Evolutionary conservation across 2,113 vertebrate species (phyloP), one percentile per base, ranked within the genome.

Genomic region (Trichechus manatus): DNA sequence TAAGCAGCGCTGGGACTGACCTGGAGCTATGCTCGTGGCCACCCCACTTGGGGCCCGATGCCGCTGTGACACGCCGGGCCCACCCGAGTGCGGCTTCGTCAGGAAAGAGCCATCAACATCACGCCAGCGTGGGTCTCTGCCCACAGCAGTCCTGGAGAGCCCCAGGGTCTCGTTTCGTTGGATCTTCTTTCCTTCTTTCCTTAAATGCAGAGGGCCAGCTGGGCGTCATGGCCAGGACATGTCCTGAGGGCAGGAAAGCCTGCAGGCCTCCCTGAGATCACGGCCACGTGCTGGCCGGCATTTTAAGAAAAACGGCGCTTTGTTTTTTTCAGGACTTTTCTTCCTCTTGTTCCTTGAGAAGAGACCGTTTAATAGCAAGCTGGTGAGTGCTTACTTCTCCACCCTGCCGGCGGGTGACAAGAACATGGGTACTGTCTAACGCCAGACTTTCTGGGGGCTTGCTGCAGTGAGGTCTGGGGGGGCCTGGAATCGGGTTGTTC

Each of bases 101-200:
- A 6, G 0, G 2, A 61, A 25, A 29, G 9, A 31, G 53, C 77
- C 36, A 4, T 53, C 3, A 1, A 3, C 2, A 1, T 1, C 47
- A 1, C 6, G 42, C 11, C 1, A 0, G 27, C 0, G 42, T 31
- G 23, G 10, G 50, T 1, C 80, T 59, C 86, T 1, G 33, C 20
- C 0, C 5, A 13, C 6, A 2, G 39, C 36, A 10, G 33, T 11
- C n/a, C 6, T 2, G 10, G 61, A 3, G 14, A 6, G 15, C 42
- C 66, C n/a, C 59, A 36, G 15, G 1, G 9, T 50, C 31, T 63
- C 9, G 3, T 6, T 59, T 42, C 20, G 6, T 22, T 14, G 5
- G 36, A 33, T 17, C 5, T 2, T 13, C 15, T 56, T 70, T 39
- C 20, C 5, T 2, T 13, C 15, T 56, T 70, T 39, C 20, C 11